These are phyloP conservation scores for Meandrina meandrites DNA, from an alignment of 92 coral and sea anemone genomes.

Conservation along the genomic window DNA sequence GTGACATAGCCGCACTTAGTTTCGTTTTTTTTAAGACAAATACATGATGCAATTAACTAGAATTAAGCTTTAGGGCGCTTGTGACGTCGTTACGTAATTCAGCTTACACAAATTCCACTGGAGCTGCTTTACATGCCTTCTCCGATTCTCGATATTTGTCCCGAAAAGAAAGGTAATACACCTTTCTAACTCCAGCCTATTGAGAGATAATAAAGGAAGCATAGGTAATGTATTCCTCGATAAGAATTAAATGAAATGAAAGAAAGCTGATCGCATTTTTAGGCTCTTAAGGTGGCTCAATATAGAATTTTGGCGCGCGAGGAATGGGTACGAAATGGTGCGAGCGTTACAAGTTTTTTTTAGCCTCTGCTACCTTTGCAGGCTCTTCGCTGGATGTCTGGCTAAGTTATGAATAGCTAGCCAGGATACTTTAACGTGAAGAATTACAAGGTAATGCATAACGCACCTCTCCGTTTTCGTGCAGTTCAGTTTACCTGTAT, in stretches of 20 bases:
- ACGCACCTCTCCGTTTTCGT: neutral
- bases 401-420: neutral
- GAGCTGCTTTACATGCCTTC: neutral
- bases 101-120: slow-evolving; percentile 22
- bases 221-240: neutral
- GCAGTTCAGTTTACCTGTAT: neutral
- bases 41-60: too few species aligned
- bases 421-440: neutral
- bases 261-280: too few species aligned
- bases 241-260: neutral
- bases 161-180: slow-evolving; percentile 5
- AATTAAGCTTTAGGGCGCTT: neutral
- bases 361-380: too few species aligned
- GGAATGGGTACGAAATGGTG: too few species aligned
- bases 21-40: neutral
- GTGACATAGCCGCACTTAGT: too few species aligned
- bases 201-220: neutral
- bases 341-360: too few species aligned
- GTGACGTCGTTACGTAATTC: neutral
- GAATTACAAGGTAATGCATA: neutral
- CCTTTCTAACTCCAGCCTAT: slow-evolving; percentile 13
- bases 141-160: neutral
- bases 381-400: too few species aligned
- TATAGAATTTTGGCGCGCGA: too few species aligned
- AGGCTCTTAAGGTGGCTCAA: too few species aligned